A percentile compares a stretch with the other conserved stretches of the same genome.
These are phyloP conservation scores for Hephaestus fuliginosus DNA, from an alignment of 2,797 vertebrate genomes.

Conservation along the genomic window DNA sequence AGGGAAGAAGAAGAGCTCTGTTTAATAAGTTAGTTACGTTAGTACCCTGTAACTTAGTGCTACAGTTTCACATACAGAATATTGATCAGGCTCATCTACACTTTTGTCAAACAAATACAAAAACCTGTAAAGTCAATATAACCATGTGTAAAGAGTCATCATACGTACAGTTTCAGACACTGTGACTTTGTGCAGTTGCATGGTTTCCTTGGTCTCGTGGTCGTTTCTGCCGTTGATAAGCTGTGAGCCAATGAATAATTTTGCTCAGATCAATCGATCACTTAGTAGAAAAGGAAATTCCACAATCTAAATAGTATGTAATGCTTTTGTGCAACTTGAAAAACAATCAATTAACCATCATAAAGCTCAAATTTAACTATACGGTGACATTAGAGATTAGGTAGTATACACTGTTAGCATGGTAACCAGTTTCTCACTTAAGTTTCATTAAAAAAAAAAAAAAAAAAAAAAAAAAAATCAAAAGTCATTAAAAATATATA, in stretches of 20 bases:
- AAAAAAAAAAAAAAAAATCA: too few species aligned
- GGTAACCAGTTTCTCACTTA: too few species aligned
- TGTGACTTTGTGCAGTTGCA: constrained; percentile 99
- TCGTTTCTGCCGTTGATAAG: constrained; percentile 87
- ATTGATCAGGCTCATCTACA: not conserved
- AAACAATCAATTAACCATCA: not conserved
- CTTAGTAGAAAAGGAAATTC: not conserved
- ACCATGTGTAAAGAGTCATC: not conserved
- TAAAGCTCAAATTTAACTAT: not conserved
- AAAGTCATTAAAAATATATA: too few species aligned
- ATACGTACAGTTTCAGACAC: constrained; percentile 97
- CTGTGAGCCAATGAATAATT: constrained; percentile 56
- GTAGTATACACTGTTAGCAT: not conserved
- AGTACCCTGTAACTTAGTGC: not conserved
- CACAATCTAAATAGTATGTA: too few species aligned
- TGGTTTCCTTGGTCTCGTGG: constrained; percentile 95
- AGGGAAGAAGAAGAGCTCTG: constrained; percentile 2
- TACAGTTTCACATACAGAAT: not conserved
- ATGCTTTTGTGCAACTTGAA: too few species aligned
- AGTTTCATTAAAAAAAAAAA: too few species aligned
- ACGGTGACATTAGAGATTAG: not conserved
- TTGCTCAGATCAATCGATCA: not conserved
- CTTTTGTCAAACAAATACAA: not conserved
- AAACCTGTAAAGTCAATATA: not conserved
- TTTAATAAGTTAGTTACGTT: not conserved